Percentiles rank a stretch among this genome's conserved stretches.
These are phyloP conservation scores for Battus philenor DNA, from an alignment of 1,140 invertebrate genomes.

Conservation along the genomic window DNA sequence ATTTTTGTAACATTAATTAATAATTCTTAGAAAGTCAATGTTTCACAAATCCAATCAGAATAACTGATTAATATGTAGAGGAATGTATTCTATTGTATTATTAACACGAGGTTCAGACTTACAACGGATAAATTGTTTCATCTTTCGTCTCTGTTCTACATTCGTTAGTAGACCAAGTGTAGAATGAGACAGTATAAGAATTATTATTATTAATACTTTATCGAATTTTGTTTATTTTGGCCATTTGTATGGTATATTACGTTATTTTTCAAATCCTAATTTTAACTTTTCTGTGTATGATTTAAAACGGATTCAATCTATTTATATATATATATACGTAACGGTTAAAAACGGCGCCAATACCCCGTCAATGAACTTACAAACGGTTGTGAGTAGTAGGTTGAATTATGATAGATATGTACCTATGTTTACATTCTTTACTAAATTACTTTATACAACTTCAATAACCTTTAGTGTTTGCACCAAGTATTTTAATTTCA, in stretches of 20 bases:
- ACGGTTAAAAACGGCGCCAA: conserved; percentile 42
- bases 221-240: conserved; percentile 10
- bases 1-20: too few relatives aligned
- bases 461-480: too few relatives aligned
- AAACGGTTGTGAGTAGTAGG: conserved; percentile 24
- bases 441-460: too few relatives aligned
- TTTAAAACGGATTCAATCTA: conserved; percentile 3
- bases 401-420: conserved; percentile 17
- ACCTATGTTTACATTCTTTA: conserved; percentile 20
- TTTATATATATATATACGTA: conserved; percentile 15
- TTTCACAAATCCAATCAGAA: too few relatives aligned
- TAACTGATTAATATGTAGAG: too few relatives aligned
- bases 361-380: conserved; percentile 46
- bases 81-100: too few relatives aligned
- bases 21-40: too few relatives aligned
- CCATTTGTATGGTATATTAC: not conserved
- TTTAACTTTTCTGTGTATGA: too few relatives aligned
- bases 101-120: conserved; percentile 32
- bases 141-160: conserved; percentile 40
- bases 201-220: conserved; percentile 23
- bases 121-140: conserved; percentile 53
- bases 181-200: conserved; percentile 35
- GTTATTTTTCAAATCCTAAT: not conserved
- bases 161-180: too few relatives aligned
- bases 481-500: too few relatives aligned